phyloP scores from a whole-genome alignment of 2,797 vertebrate species.

The Babyrousa celebensis region DNA sequence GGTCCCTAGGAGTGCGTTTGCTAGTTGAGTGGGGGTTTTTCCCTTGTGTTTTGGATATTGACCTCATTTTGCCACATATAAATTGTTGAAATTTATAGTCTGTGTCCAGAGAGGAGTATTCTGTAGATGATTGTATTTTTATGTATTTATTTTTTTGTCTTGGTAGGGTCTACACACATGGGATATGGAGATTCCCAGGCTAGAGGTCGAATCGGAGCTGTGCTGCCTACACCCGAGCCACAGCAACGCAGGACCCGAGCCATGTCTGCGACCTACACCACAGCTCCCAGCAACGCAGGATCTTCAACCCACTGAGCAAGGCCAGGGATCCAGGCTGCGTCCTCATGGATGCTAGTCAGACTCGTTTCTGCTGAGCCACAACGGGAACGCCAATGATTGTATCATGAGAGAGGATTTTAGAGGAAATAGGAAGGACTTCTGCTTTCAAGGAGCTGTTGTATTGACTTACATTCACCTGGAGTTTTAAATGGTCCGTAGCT shows the following conservation, averaged over 20 bases:
- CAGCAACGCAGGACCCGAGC: no score
- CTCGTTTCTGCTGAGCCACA: no score
- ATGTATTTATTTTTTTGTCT: no score
- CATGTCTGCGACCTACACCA: no score
- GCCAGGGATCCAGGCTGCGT: no score
- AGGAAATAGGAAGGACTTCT: not conserved
- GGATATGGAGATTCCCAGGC: no score
- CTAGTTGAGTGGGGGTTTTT: not conserved
- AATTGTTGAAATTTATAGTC: not conserved
- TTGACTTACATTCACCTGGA: not conserved
- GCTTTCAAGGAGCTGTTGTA: not conserved
- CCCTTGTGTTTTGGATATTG: not conserved
- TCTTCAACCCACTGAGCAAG: no score
- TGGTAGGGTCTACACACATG: no score
- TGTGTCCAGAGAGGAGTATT: slow-evolving; percentile 8
- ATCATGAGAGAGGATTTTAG: not conserved
- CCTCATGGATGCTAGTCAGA: no score
- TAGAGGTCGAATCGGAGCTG: no score
- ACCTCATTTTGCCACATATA: slow-evolving; percentile 34
- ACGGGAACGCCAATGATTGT: not conserved
- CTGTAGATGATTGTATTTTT: not conserved
- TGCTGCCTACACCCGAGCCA: no score
- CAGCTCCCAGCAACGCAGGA: no score
- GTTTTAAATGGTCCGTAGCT: not conserved
- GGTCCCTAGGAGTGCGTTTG: not conserved